A percentile compares a stretch with the other conserved stretches of the same genome.
These are phyloP conservation scores for Drosophila parabipectinata DNA, from an alignment of 1,140 invertebrate genomes.

Conservation along the genomic window DNA sequence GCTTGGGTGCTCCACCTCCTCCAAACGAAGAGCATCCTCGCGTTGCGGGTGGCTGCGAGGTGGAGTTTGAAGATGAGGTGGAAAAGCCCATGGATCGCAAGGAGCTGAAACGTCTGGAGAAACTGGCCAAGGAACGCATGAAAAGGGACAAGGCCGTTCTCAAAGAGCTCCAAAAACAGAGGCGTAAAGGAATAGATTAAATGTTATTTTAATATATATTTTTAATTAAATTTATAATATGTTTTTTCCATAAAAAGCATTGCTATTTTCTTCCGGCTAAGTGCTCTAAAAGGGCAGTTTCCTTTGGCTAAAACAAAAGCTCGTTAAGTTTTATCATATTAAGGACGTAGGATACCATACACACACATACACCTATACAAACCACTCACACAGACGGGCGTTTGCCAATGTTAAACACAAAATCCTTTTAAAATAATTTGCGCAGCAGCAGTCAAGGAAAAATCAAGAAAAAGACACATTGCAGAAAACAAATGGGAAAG, in stretches of 20 bases:
- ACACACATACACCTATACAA: slow-evolving; percentile 13
- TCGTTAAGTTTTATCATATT: slow-evolving; percentile 55
- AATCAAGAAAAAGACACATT: slow-evolving; percentile 17
- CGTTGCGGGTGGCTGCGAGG: not conserved
- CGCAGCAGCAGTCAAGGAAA: slow-evolving; percentile 28
- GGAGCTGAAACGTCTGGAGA: slow-evolving; percentile 28
- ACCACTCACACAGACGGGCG: slow-evolving; percentile 5
- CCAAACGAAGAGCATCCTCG: not conserved
- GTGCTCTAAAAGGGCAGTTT: slow-evolving; percentile 9
- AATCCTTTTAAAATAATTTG: slow-evolving; percentile 81
- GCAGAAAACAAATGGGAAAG: not conserved
- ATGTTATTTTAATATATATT: not conserved
- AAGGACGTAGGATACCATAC: slow-evolving; percentile 19
- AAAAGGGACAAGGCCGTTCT: slow-evolving; percentile 23
- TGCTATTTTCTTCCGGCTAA: not conserved
- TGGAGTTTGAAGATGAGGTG: not conserved
- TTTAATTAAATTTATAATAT: not conserved
- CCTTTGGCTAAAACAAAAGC: slow-evolving; percentile 28
- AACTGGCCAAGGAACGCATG: slow-evolving; percentile 19
- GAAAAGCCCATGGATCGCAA: slow-evolving; percentile 6
- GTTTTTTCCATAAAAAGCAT: not conserved
- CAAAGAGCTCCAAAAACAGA: slow-evolving; percentile 28
- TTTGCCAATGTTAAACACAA: slow-evolving; percentile 51
- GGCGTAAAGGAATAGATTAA: slow-evolving; percentile 6
- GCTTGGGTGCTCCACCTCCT: not conserved